Evolutionary conservation across 2,113 vertebrate species (phyloP), one percentile per base, ranked within the genome.

Genomic region (Tamias sibiricus): DNA sequence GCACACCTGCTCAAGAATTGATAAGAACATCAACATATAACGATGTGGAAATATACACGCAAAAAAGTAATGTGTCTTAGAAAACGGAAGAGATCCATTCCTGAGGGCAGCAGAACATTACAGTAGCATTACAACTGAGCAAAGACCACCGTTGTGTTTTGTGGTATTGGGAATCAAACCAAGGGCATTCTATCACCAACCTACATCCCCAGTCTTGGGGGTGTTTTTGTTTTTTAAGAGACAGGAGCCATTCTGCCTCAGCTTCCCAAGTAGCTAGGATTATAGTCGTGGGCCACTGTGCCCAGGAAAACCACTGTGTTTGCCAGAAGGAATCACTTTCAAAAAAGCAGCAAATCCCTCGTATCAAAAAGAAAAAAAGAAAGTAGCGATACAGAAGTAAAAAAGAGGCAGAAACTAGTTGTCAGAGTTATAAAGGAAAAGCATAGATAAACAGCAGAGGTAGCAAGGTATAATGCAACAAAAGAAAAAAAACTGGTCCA

Each of bases 341-440:
- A 90, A 86, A 68, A 96, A 96, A 86, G 79, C 16, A 92, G 22
- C 49, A 95, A 66, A 57, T 57, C 54, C 54, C 20, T 24, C 4
- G 54, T 57, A 57, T 19, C 54, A 57, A 57, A 57, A 57, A 57
- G 52, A 52, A 52, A 52, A 52, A 52, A 17, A 86, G 68, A 95
- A 96, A 86, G 79, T 13, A 92, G 22, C 49, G 94, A 66, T 68
- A 71, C 28, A 95, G 64, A 76, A 95, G 40, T 32, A 85, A 95
- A 77, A 30, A 42, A 66, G 54, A 89, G 42, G 75, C 75, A 96
- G n/a, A 90, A 87, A 30, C 57, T 69, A 79, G 28, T 93, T 86
- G 85, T 94, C 47, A 64, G 44, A 85, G 37, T 74, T 85, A 87
- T 12, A 76, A 72, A 92, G 49, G 75, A 95, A 71, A 80, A 4